Conservation (phyloP, 1,140 invertebrate species). For the Frieseomelitta varia region DNA sequence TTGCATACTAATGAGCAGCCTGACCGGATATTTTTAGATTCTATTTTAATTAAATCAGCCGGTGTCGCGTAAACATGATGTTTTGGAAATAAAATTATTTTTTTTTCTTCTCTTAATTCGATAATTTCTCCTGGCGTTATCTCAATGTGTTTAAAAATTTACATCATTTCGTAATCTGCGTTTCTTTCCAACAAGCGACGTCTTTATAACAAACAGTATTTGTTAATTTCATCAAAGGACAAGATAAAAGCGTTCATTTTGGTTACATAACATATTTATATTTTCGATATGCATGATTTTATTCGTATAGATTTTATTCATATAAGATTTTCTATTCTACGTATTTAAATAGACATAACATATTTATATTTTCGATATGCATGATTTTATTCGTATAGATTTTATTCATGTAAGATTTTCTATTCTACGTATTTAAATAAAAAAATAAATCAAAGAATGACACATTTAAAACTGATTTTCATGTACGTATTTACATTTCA, state of each 20-base stretch:
- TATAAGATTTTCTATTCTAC: too few relatives aligned
- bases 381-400: too few relatives aligned
- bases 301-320: too few relatives aligned
- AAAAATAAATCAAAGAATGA: too few relatives aligned
- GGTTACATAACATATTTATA: background rate
- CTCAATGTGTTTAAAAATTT: background rate
- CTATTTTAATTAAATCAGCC: background rate
- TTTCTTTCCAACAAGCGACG: background rate
- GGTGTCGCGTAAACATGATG: background rate
- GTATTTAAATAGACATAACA: background rate
- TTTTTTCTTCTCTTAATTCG: background rate
- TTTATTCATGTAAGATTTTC: too few relatives aligned
- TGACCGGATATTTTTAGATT: slow-evolving; percentile 9
- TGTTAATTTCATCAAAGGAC: background rate
- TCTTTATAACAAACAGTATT: background rate
- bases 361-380: background rate
- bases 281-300: too few relatives aligned
- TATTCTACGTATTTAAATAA: too few relatives aligned
- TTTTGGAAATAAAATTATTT: background rate
- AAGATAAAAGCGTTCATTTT: background rate
- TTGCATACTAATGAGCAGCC: background rate
- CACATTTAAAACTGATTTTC: too few relatives aligned
- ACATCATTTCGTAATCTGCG: background rate
- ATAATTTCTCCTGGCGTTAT: background rate
- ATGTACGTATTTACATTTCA: too few relatives aligned